Evolutionary conservation across 2,797 vertebrate genomes (phyloP).

Genomic region (Aldrovandia affinis): DNA sequence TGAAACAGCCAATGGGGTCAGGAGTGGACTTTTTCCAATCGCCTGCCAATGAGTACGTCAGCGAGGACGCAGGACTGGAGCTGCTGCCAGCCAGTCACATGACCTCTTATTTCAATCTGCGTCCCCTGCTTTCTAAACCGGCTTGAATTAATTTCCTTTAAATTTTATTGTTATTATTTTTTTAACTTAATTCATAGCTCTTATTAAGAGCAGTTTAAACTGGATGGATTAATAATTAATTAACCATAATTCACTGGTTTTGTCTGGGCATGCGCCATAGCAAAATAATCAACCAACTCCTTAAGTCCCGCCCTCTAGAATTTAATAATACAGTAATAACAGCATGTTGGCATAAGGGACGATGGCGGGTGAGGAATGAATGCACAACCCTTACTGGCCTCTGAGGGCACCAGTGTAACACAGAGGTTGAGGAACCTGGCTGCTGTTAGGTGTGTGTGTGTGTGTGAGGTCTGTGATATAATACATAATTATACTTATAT

Average conservation of each 20-base stretch:
- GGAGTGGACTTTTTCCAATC: not conserved
- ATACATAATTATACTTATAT: too few species aligned
- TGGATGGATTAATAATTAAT: not conserved
- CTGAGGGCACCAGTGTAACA: not conserved
- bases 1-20: not conserved
- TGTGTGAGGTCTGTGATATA: too few species aligned
- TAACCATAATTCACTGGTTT: conserved; percentile 7
- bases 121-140: not conserved
- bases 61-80: not conserved
- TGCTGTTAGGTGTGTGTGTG: too few species aligned
- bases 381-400: not conserved
- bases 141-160: not conserved
- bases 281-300: not conserved
- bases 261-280: not conserved
- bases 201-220: not conserved
- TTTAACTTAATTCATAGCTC: conserved; percentile 3
- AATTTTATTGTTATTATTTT: not conserved
- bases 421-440: not conserved
- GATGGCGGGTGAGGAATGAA: not conserved
- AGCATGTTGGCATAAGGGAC: not conserved
- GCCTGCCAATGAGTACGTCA: not conserved
- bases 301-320: not conserved
- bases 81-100: not conserved
- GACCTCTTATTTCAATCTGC: not conserved
- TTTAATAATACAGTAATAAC: not conserved